These are phyloP conservation scores for Heliconius eleuchia DNA, from an alignment of 1,140 invertebrate species.

Conservation along the genomic window DNA sequence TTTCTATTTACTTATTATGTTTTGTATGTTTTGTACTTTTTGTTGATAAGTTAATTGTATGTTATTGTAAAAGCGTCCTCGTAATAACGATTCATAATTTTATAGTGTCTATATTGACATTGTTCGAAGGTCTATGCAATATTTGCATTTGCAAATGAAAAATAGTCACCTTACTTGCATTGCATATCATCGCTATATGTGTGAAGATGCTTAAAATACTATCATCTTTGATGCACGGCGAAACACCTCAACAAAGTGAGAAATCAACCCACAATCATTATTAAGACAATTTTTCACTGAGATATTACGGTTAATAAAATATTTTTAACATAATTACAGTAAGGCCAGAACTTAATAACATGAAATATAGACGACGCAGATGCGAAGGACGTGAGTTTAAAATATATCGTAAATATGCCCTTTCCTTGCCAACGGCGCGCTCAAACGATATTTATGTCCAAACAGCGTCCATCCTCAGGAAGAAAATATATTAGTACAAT, in stretches of 20 bases:
- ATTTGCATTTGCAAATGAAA: too few species aligned
- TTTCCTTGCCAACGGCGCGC: slow-evolving; percentile 2
- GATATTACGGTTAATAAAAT: background rate
- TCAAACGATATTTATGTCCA: slow-evolving; percentile 6
- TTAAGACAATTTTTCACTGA: background rate
- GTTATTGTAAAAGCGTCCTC: too few species aligned
- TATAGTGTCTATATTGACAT: too few species aligned
- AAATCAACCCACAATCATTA: too few species aligned
- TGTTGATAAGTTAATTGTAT: too few species aligned
- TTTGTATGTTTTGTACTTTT: background rate
- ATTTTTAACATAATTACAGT: slow-evolving; percentile 1
- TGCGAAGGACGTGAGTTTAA: slow-evolving; percentile 8
- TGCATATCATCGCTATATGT: too few species aligned
- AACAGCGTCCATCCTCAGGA: background rate
- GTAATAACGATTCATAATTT: too few species aligned
- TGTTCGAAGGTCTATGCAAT: too few species aligned
- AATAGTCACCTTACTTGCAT: too few species aligned
- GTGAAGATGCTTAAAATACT: too few species aligned
- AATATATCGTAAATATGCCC: slow-evolving; percentile 14
- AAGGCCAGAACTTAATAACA: background rate
- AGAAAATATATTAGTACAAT: background rate
- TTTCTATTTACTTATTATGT: background rate
- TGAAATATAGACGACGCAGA: slow-evolving; percentile 5
- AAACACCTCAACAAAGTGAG: too few species aligned
- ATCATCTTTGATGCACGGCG: too few species aligned